Evolutionary conservation across 2,888 invertebrate genomes (phyloP), one percentile per base, ranked within the genome.

Genomic region (Pristionchus maxplancki): DNA sequence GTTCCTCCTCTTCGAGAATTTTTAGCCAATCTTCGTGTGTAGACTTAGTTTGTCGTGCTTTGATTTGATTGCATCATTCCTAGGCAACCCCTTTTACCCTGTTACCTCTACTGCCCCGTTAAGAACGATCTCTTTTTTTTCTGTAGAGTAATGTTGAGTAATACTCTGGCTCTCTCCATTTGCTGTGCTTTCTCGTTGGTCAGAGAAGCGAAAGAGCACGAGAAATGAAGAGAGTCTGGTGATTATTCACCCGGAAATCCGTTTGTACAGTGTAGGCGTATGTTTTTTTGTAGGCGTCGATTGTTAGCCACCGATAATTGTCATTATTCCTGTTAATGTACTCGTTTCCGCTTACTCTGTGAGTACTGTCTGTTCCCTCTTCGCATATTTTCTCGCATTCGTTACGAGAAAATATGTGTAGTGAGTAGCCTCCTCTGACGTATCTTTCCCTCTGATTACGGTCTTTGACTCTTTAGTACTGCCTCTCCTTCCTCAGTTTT

Each of bases 361-460:
- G 64, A 34, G 11, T 13, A 58, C 24, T 58, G 6, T 58, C 20
- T 24, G 31, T 31, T 31, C 64, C 31, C 31, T 67, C 13, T 67
- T 67, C 64, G 34, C 28, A 67, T 67, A 31, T 31, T 67, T 34
- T 67, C 64, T 34, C 64, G 37, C 37, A 13, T 31, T 71, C 15
- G 37, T 67, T 71, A 20, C 31, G 37, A 37, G 71, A 71, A 31
- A 15, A 31, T 64, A 31, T 28, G 58, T 58, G 64, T 64, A 11
- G 58, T 58, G 31, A 64, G 64, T 31, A 31, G 13, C 64, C 31
- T 9, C 4, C 9, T 71, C 31, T 20, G 71, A 71, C 71, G 37
- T 71, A 67, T 71, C 58, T 20, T 37, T 20, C 71, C n/a, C 62
- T 64, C 31, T 78, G 78, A 78, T 78, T 78, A 78, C 78, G 78